Conservation (phyloP, 2,113 vertebrate species). For the Channa maculata region DNA sequence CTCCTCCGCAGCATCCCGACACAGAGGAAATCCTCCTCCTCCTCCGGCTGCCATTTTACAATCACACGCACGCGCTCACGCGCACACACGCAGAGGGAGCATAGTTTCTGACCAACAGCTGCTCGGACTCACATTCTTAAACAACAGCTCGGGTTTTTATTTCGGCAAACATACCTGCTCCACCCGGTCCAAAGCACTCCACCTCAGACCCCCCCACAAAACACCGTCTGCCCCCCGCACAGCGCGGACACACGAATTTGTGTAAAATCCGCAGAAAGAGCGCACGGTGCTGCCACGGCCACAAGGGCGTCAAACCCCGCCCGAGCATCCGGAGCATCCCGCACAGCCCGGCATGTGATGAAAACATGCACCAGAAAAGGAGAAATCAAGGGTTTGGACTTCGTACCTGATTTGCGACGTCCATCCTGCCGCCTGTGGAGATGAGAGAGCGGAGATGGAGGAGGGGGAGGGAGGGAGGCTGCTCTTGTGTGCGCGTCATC, state of each 20-base stretch:
- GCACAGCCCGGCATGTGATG: not conserved
- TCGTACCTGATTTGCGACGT: constrained; percentile 74
- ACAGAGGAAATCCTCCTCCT: not conserved
- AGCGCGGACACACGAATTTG: no score
- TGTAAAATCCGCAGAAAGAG: no score
- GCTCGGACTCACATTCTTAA: no score
- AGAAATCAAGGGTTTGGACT: not conserved
- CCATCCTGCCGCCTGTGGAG: constrained; percentile 68
- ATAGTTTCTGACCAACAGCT: no score
- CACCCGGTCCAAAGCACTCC: no score
- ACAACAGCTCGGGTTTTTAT: no score
- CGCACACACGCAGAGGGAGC: not conserved
- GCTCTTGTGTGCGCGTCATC: not conserved
- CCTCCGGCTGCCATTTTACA: constrained; percentile 62
- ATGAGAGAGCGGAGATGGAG: constrained; percentile 33
- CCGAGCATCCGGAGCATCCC: not conserved
- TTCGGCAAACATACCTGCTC: no score
- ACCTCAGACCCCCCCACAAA: no score
- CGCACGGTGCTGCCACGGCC: no score
- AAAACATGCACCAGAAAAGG: not conserved
- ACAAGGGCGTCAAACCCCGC: not conserved
- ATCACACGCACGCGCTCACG: constrained; percentile 8
- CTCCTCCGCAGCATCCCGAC: not conserved
- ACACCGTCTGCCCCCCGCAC: no score
- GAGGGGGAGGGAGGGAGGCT: not conserved